These are phyloP conservation scores for Perca schrenkii DNA, from an alignment of 2,113 vertebrate genomes.

Conservation along the genomic window DNA sequence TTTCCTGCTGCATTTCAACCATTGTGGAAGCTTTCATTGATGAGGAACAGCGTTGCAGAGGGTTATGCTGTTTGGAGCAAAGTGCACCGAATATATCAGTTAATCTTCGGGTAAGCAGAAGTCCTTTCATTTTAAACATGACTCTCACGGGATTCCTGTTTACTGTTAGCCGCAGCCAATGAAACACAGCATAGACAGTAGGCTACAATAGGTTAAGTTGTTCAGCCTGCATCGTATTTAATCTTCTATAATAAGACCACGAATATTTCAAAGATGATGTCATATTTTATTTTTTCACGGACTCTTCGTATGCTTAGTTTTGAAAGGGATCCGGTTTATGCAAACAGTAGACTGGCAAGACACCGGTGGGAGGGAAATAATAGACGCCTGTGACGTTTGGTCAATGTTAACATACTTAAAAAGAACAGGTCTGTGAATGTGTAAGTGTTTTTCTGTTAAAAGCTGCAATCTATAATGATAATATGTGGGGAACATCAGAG, in stretches of 20 bases:
- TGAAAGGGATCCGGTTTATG: not conserved
- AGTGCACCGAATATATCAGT: not conserved
- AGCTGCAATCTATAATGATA: not conserved
- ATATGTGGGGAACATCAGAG: not conserved
- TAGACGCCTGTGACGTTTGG: not conserved
- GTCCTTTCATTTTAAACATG: constrained; percentile 2
- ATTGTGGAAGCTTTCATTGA: not conserved
- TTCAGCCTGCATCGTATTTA: not conserved
- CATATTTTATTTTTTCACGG: not conserved
- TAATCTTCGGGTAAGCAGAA: constrained; percentile 50
- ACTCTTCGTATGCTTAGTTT: not conserved
- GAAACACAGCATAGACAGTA: too few species aligned
- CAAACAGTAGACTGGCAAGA: not conserved
- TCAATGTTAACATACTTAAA: not conserved
- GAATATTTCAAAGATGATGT: not conserved
- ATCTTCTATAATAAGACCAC: not conserved
- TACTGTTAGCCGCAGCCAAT: not conserved
- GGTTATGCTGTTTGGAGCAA: constrained; percentile 1
- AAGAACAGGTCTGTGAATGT: not conserved
- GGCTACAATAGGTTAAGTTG: too few species aligned
- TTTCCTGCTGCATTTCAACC: not conserved
- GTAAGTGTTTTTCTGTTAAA: not conserved
- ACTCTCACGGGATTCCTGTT: constrained; percentile 35
- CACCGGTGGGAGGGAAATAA: not conserved
- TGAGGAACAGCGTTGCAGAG: not conserved